Base-by-base conservation (phyloP, 2,113 vertebrate genomes). In the Chloropsis hardwickii region DNA sequence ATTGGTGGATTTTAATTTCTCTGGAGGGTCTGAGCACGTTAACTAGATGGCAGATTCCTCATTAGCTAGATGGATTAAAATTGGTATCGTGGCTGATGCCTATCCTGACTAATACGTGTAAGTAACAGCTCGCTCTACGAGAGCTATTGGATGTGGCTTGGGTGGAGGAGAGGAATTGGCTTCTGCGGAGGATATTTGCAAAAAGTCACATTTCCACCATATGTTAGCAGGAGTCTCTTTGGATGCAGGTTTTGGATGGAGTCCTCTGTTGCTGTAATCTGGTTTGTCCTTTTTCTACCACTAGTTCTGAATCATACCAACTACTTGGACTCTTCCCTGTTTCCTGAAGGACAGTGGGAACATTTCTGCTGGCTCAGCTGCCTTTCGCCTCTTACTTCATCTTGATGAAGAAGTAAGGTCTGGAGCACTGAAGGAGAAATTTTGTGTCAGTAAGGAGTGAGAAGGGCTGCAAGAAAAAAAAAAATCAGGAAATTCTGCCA, bases 141-240 rank as follows among this genome's bases (percentile, higher is more conserved):
- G 88, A 96, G 93, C 93, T 95, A 86, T 92, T 97, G 95, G 94
- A 97, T 47, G 73, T 92, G 94, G 94, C 90, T 97, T 94, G 97
- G 95, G 94, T 97, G 93, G 95, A 96, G 94, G 92, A 97, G 92
- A 97, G 86, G 97, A 97, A 95, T 97, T 97, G 97, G 97, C 96
- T 90, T 91, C 92, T 94, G 93, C 24, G 16, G 93, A 96, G 96
- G 96, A 96, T 97, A 97, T 97, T 97, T 97, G 97, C 93, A 97
- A 96, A 96, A 97, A 97, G 96, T 97, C 95, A 97, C 88, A 97
- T 96, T 97, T 97, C 95, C 88, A 97, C 95, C 97, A 97, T 97
- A 97, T 97, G 97, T 95, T 97, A 92, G 81, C 96, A 96, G 95
- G 96, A 97, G 93, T 96, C 97, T 97, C 95, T 96, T 97, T 97